phyloP scores from a whole-genome alignment of 1,140 invertebrate species.

The Temnothorax curvispinosus region DNA sequence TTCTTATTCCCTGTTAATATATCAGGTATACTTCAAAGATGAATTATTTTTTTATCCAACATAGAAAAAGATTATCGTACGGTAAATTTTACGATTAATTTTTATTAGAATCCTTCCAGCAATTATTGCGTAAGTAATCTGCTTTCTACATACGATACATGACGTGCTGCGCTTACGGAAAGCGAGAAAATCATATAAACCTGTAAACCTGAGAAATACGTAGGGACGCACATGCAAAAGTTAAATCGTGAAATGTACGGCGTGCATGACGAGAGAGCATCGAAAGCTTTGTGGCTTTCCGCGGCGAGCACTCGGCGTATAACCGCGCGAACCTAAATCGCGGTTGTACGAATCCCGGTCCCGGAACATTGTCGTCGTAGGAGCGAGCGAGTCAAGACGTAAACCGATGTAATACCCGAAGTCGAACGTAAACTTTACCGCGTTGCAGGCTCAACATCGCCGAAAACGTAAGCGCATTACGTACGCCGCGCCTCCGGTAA shows the following conservation, averaged over 20 bases:
- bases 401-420: conserved; percentile 33
- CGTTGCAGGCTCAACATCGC: conserved; percentile 29
- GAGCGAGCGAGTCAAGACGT: conserved; percentile 29
- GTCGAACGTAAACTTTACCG: conserved; percentile 49
- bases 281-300: background rate
- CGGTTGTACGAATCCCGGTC: conserved; percentile 33
- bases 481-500: conserved; percentile 9
- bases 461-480: conserved; percentile 55
- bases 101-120: background rate
- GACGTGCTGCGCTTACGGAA: background rate
- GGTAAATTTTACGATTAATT: background rate
- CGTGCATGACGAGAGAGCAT: background rate
- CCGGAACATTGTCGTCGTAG: background rate
- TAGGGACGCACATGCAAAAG: background rate
- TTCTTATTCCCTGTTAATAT: background rate
- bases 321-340: conserved; percentile 34
- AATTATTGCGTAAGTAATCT: background rate
- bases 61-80: background rate
- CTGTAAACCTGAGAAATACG: background rate
- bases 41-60: background rate
- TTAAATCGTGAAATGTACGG: background rate
- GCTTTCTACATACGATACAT: background rate
- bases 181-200: background rate
- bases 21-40: background rate
- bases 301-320: background rate